These are phyloP conservation scores for Calephelis nemesis DNA, from an alignment of 1,140 invertebrate genomes.

Conservation along the genomic window DNA sequence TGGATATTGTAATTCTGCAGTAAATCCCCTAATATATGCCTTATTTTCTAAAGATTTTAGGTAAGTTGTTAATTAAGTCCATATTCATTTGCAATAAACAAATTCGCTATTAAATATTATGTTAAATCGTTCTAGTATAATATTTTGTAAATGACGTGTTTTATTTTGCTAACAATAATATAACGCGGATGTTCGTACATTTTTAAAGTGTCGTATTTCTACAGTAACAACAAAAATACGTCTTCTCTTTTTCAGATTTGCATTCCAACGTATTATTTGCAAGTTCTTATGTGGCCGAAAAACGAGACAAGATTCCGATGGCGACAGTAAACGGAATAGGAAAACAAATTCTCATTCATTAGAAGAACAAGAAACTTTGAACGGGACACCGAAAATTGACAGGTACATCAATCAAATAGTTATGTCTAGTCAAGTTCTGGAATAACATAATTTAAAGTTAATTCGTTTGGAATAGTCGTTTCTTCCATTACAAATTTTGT, in stretches of 20 bases:
- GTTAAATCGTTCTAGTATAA: too few relatives aligned
- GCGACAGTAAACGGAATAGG: conserved; percentile 41
- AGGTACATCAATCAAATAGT: conserved; percentile 34
- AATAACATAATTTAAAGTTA: too few relatives aligned
- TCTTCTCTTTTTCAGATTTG: conserved; percentile 78
- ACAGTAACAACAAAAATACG: neutral
- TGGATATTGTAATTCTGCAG: conserved; percentile 97
- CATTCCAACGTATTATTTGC: conserved; percentile 95
- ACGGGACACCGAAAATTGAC: conserved; percentile 40
- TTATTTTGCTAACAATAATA: too few relatives aligned
- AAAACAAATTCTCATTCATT: conserved; percentile 58
- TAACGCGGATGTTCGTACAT: too few relatives aligned
- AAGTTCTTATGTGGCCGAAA: conserved; percentile 84
- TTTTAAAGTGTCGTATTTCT: too few relatives aligned
- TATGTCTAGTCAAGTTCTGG: too few relatives aligned
- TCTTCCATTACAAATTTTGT: too few relatives aligned
- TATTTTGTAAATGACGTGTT: too few relatives aligned
- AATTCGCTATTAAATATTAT: too few relatives aligned
- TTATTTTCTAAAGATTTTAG: conserved; percentile 96
- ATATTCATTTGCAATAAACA: too few relatives aligned
- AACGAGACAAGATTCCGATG: conserved; percentile 51
- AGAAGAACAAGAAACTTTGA: conserved; percentile 49
- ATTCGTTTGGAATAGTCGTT: too few relatives aligned
- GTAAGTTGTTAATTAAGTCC: conserved; percentile 30
- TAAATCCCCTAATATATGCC: conserved; percentile 96